A percentile compares a stretch with the other conserved stretches of the same genome.
These are phyloP conservation scores for Caenorhabditis inopinata DNA, from an alignment of 1,140 invertebrate genomes.

Conservation along the genomic window DNA sequence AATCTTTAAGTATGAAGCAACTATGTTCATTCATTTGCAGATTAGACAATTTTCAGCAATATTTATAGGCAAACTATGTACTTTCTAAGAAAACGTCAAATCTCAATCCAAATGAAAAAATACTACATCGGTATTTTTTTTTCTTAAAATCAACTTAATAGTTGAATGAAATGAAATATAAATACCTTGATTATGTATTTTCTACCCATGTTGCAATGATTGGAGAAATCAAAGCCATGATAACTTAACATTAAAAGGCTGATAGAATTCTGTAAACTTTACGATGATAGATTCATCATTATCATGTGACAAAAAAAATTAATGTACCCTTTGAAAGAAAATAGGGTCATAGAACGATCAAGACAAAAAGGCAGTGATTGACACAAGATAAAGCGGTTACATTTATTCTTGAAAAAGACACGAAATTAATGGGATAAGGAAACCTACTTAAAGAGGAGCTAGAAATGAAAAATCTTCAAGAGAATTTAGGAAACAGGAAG, in stretches of 20 bases:
- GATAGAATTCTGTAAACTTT: slow-evolving; percentile 5
- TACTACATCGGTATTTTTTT: too few relatives aligned
- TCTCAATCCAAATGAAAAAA: not conserved
- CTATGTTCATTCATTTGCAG: too few relatives aligned
- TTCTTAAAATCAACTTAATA: too few relatives aligned
- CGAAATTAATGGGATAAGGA: not conserved
- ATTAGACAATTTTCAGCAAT: too few relatives aligned
- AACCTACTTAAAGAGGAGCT: not conserved
- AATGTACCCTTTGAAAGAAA: not conserved
- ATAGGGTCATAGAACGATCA: slow-evolving; percentile 20
- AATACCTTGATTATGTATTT: too few relatives aligned
- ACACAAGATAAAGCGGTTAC: slow-evolving; percentile 1
- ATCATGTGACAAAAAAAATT: slow-evolving; percentile 19
- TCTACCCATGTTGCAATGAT: too few relatives aligned
- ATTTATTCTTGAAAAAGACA: not conserved
- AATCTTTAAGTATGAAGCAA: too few relatives aligned
- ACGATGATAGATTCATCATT: not conserved
- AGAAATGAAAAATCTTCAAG: not conserved
- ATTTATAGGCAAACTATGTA: too few relatives aligned
- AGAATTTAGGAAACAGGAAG: not conserved
- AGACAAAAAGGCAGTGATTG: not conserved
- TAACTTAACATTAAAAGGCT: too few relatives aligned
- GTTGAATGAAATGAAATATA: too few relatives aligned
- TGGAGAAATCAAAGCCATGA: too few relatives aligned
- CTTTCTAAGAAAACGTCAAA: too few relatives aligned